These are phyloP conservation scores for Caenorhabditis macrosperma DNA, from an alignment of 2,888 invertebrate genomes.

Conservation along the genomic window DNA sequence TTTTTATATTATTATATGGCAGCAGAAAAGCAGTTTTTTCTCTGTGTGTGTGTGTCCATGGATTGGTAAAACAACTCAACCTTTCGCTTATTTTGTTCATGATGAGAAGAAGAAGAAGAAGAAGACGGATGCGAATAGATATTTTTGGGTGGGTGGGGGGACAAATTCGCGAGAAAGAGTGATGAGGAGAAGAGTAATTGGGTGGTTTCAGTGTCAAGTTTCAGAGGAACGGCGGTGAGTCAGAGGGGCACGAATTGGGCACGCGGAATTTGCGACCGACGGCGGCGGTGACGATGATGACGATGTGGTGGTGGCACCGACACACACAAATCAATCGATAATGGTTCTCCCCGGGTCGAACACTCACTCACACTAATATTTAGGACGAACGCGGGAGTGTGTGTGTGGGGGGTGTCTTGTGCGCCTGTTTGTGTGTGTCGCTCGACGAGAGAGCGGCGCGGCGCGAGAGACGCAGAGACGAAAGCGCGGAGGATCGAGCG, in stretches of 20 bases:
- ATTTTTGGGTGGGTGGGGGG: no score
- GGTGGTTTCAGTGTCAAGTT: no score
- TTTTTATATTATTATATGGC: no score
- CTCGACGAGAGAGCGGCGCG: background rate
- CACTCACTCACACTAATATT: background rate
- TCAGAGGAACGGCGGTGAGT: no score
- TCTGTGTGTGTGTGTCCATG: background rate
- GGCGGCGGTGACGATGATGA: slow-evolving; percentile 7
- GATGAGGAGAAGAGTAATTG: no score
- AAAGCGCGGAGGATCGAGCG: background rate
- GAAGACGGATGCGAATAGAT: background rate
- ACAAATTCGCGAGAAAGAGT: no score
- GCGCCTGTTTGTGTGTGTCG: background rate
- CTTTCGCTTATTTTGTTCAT: slow-evolving; percentile 17
- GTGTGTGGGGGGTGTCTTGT: background rate
- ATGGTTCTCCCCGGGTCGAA: background rate
- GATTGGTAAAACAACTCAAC: slow-evolving; percentile 20
- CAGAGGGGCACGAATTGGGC: no score
- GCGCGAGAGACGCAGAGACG: slow-evolving; percentile 2
- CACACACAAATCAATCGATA: background rate
- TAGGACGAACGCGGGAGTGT: background rate
- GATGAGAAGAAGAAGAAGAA: slow-evolving; percentile 10
- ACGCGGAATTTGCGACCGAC: no score
- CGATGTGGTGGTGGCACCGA: background rate
- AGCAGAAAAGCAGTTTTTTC: no score